Conservation (phyloP, 2,113 vertebrate species). For the Phalacrocorax pelagicus region DNA sequence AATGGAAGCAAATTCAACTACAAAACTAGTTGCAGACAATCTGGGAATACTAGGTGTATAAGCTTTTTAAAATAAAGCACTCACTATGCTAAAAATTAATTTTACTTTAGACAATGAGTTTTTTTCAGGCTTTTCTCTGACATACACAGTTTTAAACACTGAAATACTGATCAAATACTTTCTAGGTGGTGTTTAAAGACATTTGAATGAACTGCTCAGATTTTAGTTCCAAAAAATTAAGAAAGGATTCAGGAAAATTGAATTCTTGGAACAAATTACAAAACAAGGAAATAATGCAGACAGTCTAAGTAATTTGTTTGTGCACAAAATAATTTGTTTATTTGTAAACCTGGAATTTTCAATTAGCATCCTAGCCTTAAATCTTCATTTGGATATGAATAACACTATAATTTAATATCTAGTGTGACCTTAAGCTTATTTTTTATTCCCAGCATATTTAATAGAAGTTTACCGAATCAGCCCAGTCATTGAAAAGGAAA, state of each 20-base stretch:
- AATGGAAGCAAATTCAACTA: background rate
- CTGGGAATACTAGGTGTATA: background rate
- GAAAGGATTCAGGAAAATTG: background rate
- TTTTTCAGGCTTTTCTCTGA: background rate
- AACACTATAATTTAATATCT: background rate
- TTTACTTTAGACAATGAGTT: background rate
- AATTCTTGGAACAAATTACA: background rate
- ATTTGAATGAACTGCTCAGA: background rate
- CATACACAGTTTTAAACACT: background rate
- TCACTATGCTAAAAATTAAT: background rate
- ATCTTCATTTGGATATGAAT: background rate
- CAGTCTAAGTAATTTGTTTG: background rate
- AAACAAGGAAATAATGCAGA: background rate
- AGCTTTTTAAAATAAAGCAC: background rate
- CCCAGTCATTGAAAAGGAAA: conserved; percentile 20
- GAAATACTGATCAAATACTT: background rate
- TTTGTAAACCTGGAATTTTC: conserved; percentile 33
- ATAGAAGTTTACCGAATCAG: conserved; percentile 29
- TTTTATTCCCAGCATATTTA: background rate
- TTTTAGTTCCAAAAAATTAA: background rate
- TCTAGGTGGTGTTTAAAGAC: background rate
- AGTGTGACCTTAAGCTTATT: background rate
- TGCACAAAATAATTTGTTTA: background rate
- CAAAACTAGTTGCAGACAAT: background rate
- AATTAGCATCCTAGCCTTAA: background rate